Evolutionary conservation across 2,797 vertebrate species (phyloP).

Genomic region (Acanthurus leucopareius): DNA sequence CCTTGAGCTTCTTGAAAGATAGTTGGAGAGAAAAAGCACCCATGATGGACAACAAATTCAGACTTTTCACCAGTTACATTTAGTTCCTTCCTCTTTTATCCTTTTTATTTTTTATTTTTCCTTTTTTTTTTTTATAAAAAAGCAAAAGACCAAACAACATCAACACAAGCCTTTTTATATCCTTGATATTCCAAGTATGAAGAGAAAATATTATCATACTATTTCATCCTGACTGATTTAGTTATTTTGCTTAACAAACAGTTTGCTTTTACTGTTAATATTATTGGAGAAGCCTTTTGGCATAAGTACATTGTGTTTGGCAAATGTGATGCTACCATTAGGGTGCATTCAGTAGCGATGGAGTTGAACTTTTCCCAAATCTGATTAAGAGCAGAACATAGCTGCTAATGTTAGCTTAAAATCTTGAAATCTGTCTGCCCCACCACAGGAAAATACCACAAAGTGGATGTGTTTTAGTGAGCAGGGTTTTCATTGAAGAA

Average conservation of each 20-base stretch:
- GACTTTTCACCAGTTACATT: neutral
- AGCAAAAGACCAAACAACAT: neutral
- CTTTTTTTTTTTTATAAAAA: neutral
- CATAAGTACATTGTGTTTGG: neutral
- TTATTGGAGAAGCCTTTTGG: neutral
- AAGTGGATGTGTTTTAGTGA: no score
- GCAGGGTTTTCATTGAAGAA: no score
- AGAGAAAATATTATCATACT: no score
- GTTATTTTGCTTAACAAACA: no score
- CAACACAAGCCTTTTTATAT: neutral
- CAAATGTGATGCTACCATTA: neutral
- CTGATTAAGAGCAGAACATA: neutral
- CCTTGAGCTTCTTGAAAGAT: conserved; percentile 15
- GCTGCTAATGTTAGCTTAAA: neutral
- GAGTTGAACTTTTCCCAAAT: no score
- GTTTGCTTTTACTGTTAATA: neutral
- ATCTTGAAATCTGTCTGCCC: no score
- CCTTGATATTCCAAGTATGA: no score
- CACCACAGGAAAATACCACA: no score
- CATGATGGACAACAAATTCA: neutral
- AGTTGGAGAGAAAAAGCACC: neutral
- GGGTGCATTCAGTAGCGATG: neutral
- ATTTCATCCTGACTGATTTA: no score
- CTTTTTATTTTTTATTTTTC: no score
- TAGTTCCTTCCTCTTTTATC: neutral